Conservation (phyloP, 2,113 vertebrate genomes). For the Aramus guarauna region DNA sequence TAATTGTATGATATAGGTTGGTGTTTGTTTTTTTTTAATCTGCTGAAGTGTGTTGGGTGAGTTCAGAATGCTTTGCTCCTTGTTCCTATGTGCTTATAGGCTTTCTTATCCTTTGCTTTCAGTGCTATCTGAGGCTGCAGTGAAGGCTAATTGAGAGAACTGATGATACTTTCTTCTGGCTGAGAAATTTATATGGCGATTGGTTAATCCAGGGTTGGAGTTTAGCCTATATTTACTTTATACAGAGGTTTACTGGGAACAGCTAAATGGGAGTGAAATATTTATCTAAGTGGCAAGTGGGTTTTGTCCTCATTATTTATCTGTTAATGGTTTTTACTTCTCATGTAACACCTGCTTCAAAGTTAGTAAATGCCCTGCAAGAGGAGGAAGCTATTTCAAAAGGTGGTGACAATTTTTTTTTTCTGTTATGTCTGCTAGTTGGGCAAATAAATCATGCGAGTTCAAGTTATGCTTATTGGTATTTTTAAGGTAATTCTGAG, state of each 20-base stretch:
- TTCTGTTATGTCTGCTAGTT: neutral
- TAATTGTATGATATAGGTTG: neutral
- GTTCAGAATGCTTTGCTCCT: neutral
- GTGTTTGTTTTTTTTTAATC: neutral
- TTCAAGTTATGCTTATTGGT: neutral
- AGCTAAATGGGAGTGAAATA: neutral
- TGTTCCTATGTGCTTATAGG: neutral
- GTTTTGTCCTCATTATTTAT: neutral
- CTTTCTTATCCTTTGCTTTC: neutral
- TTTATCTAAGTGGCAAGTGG: neutral
- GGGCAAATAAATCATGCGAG: neutral
- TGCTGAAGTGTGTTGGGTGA: neutral
- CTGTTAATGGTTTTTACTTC: neutral
- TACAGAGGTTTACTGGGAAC: neutral
- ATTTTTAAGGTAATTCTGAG: neutral
- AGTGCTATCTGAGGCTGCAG: neutral
- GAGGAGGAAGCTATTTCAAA: neutral
- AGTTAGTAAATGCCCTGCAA: neutral
- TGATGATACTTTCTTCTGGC: neutral
- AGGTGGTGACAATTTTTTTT: neutral
- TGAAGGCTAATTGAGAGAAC: neutral
- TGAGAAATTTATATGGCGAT: neutral
- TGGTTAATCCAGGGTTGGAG: neutral
- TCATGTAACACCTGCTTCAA: neutral
- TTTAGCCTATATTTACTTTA: neutral